phyloP scores from a whole-genome alignment of 2,797 vertebrate species.

The Onychomys arenicola region DNA sequence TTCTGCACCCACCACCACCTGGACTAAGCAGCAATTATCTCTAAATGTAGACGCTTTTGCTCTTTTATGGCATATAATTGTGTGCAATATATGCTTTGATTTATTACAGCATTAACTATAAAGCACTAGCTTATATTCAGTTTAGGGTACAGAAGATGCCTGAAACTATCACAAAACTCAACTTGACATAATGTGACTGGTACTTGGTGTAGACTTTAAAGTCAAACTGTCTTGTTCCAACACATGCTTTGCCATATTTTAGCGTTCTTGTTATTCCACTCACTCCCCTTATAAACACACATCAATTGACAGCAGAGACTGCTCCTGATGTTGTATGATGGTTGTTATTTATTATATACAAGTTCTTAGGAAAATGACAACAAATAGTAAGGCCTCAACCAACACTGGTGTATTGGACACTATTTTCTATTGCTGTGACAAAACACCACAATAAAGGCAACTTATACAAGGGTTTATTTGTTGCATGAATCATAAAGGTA shows the following conservation, averaged over 20 bases:
- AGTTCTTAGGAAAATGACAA: constrained; percentile 30
- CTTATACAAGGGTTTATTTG: neutral
- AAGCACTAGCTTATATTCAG: neutral
- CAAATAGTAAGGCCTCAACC: neutral
- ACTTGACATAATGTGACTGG: neutral
- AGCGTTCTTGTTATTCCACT: neutral
- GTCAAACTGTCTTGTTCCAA: neutral
- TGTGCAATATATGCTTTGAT: neutral
- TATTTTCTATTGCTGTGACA: neutral
- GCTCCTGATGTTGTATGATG: neutral
- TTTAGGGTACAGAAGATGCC: neutral
- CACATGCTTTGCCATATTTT: neutral
- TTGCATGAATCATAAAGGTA: too few species aligned
- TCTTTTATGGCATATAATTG: neutral
- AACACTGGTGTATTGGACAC: neutral
- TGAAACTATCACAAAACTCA: neutral
- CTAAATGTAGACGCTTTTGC: neutral
- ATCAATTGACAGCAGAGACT: neutral
- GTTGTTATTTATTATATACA: neutral
- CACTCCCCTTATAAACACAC: neutral
- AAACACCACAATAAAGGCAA: neutral
- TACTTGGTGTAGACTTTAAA: neutral
- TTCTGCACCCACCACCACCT: neutral
- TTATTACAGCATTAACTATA: neutral
- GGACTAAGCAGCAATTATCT: neutral